Evolutionary conservation across 2,113 vertebrate species (phyloP).

Genomic region (Collichthys lucidus): DNA sequence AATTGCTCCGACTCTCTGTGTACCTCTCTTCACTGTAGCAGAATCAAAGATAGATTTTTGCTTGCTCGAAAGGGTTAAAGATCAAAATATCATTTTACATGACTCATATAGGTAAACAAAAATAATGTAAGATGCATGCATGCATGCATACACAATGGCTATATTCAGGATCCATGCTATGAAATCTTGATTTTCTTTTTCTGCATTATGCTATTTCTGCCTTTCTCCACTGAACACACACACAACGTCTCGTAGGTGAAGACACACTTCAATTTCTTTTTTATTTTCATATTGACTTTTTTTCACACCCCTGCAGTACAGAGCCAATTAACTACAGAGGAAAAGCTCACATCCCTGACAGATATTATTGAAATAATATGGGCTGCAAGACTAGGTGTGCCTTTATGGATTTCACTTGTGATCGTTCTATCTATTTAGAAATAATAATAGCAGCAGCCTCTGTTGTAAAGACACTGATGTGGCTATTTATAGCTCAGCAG

Average conservation of each 20-base stretch:
- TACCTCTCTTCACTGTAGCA: neutral
- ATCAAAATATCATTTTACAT: no score
- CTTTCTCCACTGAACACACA: neutral
- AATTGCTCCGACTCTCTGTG: neutral
- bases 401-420: neutral
- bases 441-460: neutral
- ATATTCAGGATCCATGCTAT: neutral
- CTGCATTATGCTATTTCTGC: neutral
- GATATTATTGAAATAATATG: neutral
- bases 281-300: conserved; percentile 66
- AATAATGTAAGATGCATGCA: neutral
- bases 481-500: neutral
- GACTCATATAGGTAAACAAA: neutral
- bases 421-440: neutral
- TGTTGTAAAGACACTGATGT: neutral
- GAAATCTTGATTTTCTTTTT: neutral
- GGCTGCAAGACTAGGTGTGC: neutral
- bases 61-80: neutral
- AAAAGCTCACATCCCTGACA: conserved; percentile 29
- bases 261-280: conserved; percentile 45
- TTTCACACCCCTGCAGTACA: conserved; percentile 22
- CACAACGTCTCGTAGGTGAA: conserved; percentile 5
- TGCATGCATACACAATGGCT: neutral
- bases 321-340: conserved; percentile 57
- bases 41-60: neutral